Conservation (phyloP, 1,140 invertebrate genomes). For the Bombus turneri region DNA sequence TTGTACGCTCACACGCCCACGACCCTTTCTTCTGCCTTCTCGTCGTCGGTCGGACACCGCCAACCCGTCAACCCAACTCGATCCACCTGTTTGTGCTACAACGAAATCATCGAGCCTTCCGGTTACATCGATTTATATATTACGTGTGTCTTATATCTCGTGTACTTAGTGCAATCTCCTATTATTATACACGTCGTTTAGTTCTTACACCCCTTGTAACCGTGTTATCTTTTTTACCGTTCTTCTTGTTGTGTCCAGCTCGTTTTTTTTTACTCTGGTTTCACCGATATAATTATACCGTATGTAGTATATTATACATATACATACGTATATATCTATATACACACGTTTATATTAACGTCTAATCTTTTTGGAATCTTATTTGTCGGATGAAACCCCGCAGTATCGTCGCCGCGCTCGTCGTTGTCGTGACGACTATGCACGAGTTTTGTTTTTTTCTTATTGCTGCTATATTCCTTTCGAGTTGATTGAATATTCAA, state of each 20-base stretch:
- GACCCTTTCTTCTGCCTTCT: slow-evolving; percentile 53
- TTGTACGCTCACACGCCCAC: slow-evolving; percentile 33
- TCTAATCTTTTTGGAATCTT: slow-evolving; percentile 22
- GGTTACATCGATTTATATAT: slow-evolving; percentile 24
- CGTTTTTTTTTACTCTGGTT: neutral
- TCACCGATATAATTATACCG: neutral
- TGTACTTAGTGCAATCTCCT: neutral
- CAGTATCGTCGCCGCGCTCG: neutral
- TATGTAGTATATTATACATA: neutral
- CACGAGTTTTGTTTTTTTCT: neutral
- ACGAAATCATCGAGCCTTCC: slow-evolving; percentile 45
- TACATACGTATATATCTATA: neutral
- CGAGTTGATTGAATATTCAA: neutral
- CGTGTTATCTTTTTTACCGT: slow-evolving; percentile 23
- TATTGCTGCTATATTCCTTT: neutral
- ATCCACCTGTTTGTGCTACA: slow-evolving; percentile 56
- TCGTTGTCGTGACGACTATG: neutral
- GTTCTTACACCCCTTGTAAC: neutral
- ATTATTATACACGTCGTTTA: slow-evolving; percentile 16
- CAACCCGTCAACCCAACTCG: slow-evolving; percentile 39
- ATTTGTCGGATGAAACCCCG: slow-evolving; percentile 37
- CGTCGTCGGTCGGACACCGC: slow-evolving; percentile 54
- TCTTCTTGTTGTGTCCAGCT: slow-evolving; percentile 10
- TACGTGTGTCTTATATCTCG: slow-evolving; percentile 8
- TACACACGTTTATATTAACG: neutral